Evolutionary conservation across 53 echinoderm and acorn worm genomes (phyloP).

Genomic region (Echinometra lucunter): DNA sequence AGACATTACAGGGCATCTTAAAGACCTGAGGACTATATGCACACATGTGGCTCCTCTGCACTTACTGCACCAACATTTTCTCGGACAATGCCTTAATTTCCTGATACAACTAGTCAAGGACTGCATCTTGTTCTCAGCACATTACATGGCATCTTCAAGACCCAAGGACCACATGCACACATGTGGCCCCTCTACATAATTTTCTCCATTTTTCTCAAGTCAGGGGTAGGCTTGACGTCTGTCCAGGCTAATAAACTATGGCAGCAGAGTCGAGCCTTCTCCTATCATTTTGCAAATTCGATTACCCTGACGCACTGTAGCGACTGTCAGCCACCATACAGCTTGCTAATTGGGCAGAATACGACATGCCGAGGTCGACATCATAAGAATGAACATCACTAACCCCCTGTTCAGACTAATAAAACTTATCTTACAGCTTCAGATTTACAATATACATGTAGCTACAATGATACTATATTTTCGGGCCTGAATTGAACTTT

Average conservation of each 20-base stretch:
- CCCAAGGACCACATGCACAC: neutral
- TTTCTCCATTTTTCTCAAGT: neutral
- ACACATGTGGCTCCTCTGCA: too few species aligned
- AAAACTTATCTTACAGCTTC: neutral
- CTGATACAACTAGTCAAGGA: neutral
- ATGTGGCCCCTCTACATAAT: neutral
- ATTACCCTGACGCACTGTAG: neutral
- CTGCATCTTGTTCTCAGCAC: neutral
- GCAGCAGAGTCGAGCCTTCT: neutral
- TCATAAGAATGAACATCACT: neutral
- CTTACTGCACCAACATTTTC: too few species aligned
- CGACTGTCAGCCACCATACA: constrained; percentile 29
- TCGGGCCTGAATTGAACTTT: too few species aligned
- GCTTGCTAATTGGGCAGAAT: constrained; percentile 2
- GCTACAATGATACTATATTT: too few species aligned
- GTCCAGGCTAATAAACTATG: constrained; percentile 29
- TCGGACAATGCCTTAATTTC: neutral
- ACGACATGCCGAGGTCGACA: neutral
- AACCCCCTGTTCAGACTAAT: neutral
- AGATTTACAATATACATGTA: too few species aligned
- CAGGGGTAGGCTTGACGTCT: neutral
- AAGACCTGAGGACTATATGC: too few species aligned
- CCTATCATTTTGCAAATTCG: constrained; percentile 13
- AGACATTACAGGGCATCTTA: too few species aligned
- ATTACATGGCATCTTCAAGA: neutral